Base-by-base conservation (phyloP, 2,797 vertebrate species). In the Phalanger gymnotis region DNA sequence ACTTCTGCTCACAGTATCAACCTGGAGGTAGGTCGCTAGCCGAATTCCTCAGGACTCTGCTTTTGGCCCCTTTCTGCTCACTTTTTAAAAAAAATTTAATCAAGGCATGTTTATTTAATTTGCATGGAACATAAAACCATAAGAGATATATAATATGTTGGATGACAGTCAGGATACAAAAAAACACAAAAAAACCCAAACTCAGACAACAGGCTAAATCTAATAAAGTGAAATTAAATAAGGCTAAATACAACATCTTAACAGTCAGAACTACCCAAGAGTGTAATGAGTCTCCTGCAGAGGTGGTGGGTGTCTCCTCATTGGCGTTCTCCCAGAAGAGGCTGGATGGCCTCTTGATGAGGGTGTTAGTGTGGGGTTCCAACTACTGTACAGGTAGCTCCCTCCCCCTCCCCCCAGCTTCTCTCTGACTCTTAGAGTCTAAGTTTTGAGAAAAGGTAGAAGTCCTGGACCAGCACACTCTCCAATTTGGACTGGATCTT, bases 321-420 rank as follows among this genome's bases (percentile, higher is more conserved):
- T 7, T 47, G 73, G 40, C 11, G 22, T 10, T 4, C 22, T 87
- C 40, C 73, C 73, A 27, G 40, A 87, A 51, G 73, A 47, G 22
- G 40, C 40, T 47, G 10, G 2, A 47, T 11, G 73, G 40, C 40
- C 40, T 25, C 16, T 14, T 40, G 22, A 10, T 10, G 40, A 47
- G 40, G 40, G 27, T 14, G 40, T 47, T 81, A 47, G 22, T 0
- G 31, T 3, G 31, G 5, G 61, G 34, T n/a, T 73, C 31, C 61
- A 7, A 6, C 14, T 73, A 14, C 28, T n/a, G 61, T 16, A 27
- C 22, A 87, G 40, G 73, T 27, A 11, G 40, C 7, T 1, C 19
- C 22, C 19, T 2, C 13, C 0, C 2, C 54, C 2, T 1, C 54
- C 11, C 13, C 0, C 2, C 54, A 54, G 13, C 54, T 54, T 54